Percentiles rank a stretch among this genome's conserved stretches.
These are phyloP conservation scores for Cyclophora albipunctata DNA, from an alignment of 2,888 invertebrate species.

Conservation along the genomic window DNA sequence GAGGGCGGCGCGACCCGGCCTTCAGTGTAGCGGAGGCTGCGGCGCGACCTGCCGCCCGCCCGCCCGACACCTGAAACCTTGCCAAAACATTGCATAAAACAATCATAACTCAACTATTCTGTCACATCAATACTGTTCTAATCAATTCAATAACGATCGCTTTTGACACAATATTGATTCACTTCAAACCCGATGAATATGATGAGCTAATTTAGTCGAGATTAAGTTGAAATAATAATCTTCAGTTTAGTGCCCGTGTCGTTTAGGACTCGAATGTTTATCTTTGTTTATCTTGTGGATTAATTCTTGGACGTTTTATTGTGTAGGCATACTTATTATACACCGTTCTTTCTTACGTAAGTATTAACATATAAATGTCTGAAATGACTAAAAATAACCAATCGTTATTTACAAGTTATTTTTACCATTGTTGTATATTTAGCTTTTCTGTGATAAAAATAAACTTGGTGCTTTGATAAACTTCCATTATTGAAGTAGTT, in stretches of 20 bases:
- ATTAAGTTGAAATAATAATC: slow-evolving; percentile 23
- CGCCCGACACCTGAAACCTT: slow-evolving; percentile 34
- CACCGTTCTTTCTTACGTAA: slow-evolving; percentile 30
- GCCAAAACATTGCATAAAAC: slow-evolving; percentile 44
- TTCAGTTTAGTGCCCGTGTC: slow-evolving; percentile 30
- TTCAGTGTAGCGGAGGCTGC: slow-evolving; percentile 74
- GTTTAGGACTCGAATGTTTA: slow-evolving; percentile 32
- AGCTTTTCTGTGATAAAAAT: too few species aligned
- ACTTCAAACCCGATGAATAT: not conserved
- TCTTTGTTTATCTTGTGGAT: slow-evolving; percentile 25
- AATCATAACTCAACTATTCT: slow-evolving; percentile 9
- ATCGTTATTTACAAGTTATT: too few species aligned
- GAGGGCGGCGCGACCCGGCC: slow-evolving; percentile 31
- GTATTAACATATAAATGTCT: slow-evolving; percentile 14
- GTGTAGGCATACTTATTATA: not conserved
- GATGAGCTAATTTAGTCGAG: not conserved
- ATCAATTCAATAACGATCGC: slow-evolving; percentile 1
- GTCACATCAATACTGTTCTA: slow-evolving; percentile 1
- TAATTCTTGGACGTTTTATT: slow-evolving; percentile 16
- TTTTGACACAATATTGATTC: not conserved
- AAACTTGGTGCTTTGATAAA: too few species aligned
- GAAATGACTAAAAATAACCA: too few species aligned
- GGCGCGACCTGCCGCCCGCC: slow-evolving; percentile 57
- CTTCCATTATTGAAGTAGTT: too few species aligned
- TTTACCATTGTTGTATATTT: too few species aligned